Evolutionary conservation across 2,113 vertebrate genomes (phyloP).

Genomic region (Catharus fuscescens): DNA sequence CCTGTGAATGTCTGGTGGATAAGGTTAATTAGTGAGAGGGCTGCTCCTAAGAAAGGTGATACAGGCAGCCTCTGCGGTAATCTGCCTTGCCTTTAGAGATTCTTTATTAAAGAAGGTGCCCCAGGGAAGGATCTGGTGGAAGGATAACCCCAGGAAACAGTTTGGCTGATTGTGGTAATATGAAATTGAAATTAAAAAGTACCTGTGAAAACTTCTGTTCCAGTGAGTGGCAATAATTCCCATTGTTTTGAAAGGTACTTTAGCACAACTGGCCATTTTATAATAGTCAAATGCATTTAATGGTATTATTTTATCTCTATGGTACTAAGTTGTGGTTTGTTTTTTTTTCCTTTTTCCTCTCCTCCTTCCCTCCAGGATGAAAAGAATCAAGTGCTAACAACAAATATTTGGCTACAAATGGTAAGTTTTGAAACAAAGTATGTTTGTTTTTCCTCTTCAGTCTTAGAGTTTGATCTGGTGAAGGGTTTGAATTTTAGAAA

Average conservation of each 20-base stretch:
- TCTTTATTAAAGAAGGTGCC: not conserved
- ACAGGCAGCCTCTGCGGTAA: not conserved
- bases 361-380: constrained; percentile 84
- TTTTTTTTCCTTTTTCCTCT: not conserved
- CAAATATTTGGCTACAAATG: constrained; percentile 94
- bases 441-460: not conserved
- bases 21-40: not conserved
- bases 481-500: not conserved
- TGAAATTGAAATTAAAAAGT: not conserved
- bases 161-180: not conserved
- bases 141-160: not conserved
- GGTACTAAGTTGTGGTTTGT: not conserved
- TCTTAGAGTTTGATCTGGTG: not conserved
- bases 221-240: not conserved
- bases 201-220: not conserved
- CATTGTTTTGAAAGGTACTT: not conserved
- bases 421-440: constrained; percentile 72
- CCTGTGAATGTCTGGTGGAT: not conserved
- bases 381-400: constrained; percentile 95
- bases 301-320: not conserved
- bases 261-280: not conserved
- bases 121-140: not conserved
- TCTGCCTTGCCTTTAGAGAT: not conserved
- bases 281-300: not conserved
- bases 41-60: not conserved